Percentiles rank a stretch among this genome's conserved stretches.
Evolutionary conservation across 2,113 vertebrate species (phyloP).

Genomic region (Chamaetylas fuelleborni): DNA sequence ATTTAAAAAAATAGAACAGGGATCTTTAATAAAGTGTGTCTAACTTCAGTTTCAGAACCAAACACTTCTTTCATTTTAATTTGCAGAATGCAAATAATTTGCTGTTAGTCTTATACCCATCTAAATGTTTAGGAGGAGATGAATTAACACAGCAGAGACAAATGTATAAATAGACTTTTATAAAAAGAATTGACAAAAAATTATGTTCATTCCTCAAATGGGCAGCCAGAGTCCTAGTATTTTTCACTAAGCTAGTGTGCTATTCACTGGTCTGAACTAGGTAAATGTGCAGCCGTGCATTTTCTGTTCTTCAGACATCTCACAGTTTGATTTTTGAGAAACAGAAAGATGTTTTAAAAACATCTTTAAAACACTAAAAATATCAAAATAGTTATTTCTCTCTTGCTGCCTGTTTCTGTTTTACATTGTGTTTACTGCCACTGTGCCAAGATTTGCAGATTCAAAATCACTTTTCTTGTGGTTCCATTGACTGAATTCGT

Average conservation of each 20-base stretch:
- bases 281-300: background rate
- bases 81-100: background rate
- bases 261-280: background rate
- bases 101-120: background rate
- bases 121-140: background rate
- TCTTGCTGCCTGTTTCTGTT: background rate
- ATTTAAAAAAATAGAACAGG: no score
- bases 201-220: background rate
- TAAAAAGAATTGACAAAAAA: background rate
- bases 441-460: background rate
- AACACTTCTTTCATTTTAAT: background rate
- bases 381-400: background rate
- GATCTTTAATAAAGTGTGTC: background rate
- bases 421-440: background rate
- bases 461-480: background rate
- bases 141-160: background rate
- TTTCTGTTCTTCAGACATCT: background rate
- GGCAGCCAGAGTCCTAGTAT: background rate
- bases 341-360: background rate
- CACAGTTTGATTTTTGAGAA: background rate
- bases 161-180: background rate
- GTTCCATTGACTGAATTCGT: rapidly evolving
- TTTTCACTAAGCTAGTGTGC: background rate
- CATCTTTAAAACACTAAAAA: background rate
- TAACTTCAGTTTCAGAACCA: background rate